Percentiles rank a stretch among this genome's conserved stretches.
Conservation (phyloP, 1,140 invertebrate genomes). For the Lasaia peninsularis region DNA sequence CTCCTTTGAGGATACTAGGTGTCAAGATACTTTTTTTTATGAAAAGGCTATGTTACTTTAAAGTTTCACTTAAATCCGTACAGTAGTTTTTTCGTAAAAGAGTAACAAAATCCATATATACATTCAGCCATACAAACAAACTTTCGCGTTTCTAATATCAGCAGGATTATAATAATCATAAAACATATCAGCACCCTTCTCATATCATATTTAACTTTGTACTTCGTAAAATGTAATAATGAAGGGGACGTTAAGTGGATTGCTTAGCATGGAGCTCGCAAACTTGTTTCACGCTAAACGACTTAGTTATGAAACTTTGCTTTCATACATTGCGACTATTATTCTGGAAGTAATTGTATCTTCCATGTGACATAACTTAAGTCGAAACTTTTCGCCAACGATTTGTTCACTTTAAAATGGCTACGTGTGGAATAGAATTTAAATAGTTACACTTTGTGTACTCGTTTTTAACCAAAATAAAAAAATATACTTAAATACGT, state of each 20-base stretch:
- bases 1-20: no score
- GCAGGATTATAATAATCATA: no score
- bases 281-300: slow-evolving; percentile 50
- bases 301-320: slow-evolving; percentile 41
- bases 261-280: slow-evolving; percentile 45
- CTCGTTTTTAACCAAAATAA: no score
- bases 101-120: no score
- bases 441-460: slow-evolving; percentile 10
- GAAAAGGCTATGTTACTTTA: no score
- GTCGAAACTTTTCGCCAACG: not conserved
- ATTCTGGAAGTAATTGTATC: slow-evolving; percentile 23
- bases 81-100: no score
- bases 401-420: not conserved
- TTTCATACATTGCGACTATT: slow-evolving; percentile 32
- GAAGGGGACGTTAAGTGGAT: slow-evolving; percentile 49
- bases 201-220: slow-evolving; percentile 30
- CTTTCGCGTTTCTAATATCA: no score
- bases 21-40: no score
- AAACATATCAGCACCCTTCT: not conserved
- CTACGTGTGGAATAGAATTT: not conserved
- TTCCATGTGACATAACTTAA: slow-evolving; percentile 3
- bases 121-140: no score
- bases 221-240: slow-evolving; percentile 48
- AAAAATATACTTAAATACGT: no score
- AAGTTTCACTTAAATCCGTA: no score